Evolutionary conservation across 1,140 invertebrate species (phyloP), one percentile per base, ranked within the genome.

Genomic region (Aleiodes sp.): DNA sequence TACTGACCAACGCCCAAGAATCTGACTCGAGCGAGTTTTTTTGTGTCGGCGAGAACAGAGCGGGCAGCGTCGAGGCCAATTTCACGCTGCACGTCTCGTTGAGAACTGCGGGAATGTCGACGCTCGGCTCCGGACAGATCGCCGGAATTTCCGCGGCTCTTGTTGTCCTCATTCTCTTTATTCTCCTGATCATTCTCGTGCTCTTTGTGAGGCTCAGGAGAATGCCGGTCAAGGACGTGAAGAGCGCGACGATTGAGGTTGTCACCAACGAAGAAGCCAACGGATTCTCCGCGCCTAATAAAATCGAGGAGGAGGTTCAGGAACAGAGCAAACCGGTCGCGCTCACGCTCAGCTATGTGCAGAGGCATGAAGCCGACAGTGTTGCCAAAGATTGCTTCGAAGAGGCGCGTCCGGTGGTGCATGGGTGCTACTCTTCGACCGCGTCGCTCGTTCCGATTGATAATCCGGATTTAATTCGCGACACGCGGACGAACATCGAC

Each of bases 31-130:
- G 92, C 26, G 94, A 95, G 74, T 98, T 98, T 86, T 93, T 93
- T 76, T 98, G 96, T 82, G 91, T 95, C 0, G 95, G 95, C 12
- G 93, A 96, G 78, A 98, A 98, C 83, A 90, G 92, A 63, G 96
- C 94, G 8, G 97, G 97, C 1, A 94, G 91, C 78, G 93, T 94
- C n/a, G 93, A 96, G 85, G 93, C 94, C 0, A 97, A 97, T 80
- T 96, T 96, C 76, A 96, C 95, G 6, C 86, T 97, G 9, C 91
- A 94, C 77, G 92, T 97, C 31, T 91, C 91, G 28, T 88, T 94
- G 76, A 87, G 91, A 39, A 89, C 92, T 8, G 91, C 91, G 4
- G 93, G 92, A 24, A 92, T 94, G 86, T 92, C 92, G 0, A 92
- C 92, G 0, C 82, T 96, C 12, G 93, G 93, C 7, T 93, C 92